phyloP scores from a whole-genome alignment of 2,113 vertebrate genomes.

The Galeopterus variegatus region DNA sequence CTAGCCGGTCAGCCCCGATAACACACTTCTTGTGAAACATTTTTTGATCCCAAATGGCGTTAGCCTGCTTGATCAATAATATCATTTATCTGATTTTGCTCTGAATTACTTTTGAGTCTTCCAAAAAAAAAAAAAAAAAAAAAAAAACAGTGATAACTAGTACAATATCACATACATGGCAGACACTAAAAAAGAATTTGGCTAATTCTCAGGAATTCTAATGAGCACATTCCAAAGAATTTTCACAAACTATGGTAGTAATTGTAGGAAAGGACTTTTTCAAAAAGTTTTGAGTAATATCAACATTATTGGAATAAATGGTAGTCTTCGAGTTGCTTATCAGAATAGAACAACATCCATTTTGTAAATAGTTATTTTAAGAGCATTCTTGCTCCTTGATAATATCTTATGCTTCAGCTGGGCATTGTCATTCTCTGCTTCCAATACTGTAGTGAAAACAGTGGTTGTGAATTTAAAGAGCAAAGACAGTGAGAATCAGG shows the following conservation, averaged over 20 bases:
- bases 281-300: background rate
- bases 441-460: background rate
- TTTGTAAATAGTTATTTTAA: background rate
- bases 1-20: background rate
- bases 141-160: background rate
- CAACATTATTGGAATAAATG: background rate
- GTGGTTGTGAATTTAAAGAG: conserved; percentile 12
- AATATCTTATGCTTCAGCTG: background rate
- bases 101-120: conserved; percentile 31
- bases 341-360: background rate
- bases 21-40: background rate
- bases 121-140: background rate
- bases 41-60: background rate
- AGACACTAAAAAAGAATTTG: background rate
- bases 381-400: background rate
- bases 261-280: background rate
- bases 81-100: background rate
- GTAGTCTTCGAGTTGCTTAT: background rate
- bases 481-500: background rate
- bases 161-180: background rate
- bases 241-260: background rate
- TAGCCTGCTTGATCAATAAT: background rate
- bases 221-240: background rate
- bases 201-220: background rate
- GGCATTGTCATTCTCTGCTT: background rate